Evolutionary conservation across 2,888 invertebrate genomes (phyloP).

Genomic region (Leptinotarsa tumamoca): DNA sequence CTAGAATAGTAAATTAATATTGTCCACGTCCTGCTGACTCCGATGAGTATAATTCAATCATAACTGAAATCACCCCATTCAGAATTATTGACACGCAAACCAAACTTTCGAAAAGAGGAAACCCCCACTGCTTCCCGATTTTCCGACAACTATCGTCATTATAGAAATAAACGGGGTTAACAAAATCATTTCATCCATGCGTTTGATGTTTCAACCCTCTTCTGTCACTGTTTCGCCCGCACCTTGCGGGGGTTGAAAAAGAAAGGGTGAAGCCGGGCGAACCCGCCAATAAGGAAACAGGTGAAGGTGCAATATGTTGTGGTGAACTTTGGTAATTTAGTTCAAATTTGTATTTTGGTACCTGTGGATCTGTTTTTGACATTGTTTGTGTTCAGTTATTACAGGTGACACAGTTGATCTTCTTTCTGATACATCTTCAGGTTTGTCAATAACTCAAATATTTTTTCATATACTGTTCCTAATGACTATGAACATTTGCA

Average conservation of each 20-base stretch:
- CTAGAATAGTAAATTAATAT: no score
- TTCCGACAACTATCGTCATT: conserved; percentile 43
- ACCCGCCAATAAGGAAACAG: conserved; percentile 61
- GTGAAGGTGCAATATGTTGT: conserved; percentile 61
- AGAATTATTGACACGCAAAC: conserved; percentile 23
- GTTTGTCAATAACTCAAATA: background rate
- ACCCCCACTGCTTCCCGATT: conserved; percentile 49
- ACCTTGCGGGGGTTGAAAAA: conserved; percentile 44
- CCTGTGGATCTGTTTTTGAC: conserved; percentile 49
- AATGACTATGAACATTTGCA: no score
- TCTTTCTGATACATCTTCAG: background rate
- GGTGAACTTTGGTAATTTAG: conserved; percentile 56
- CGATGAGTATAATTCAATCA: no score
- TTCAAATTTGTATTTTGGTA: conserved; percentile 52
- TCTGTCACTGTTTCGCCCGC: conserved; percentile 38
- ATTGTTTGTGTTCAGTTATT: conserved; percentile 12
- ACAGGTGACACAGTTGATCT: background rate
- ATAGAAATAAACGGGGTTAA: conserved; percentile 50
- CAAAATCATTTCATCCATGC: conserved; percentile 52
- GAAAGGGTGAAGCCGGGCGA: conserved; percentile 50
- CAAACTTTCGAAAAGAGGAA: conserved; percentile 44
- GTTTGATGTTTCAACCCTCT: conserved; percentile 53
- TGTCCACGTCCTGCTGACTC: no score
- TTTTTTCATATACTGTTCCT: no score
- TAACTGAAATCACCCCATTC: conserved; percentile 15